Percentiles rank a stretch among this genome's conserved stretches.
Evolutionary conservation across 2,797 vertebrate genomes (phyloP).

Genomic region (Staurois parvus): DNA sequence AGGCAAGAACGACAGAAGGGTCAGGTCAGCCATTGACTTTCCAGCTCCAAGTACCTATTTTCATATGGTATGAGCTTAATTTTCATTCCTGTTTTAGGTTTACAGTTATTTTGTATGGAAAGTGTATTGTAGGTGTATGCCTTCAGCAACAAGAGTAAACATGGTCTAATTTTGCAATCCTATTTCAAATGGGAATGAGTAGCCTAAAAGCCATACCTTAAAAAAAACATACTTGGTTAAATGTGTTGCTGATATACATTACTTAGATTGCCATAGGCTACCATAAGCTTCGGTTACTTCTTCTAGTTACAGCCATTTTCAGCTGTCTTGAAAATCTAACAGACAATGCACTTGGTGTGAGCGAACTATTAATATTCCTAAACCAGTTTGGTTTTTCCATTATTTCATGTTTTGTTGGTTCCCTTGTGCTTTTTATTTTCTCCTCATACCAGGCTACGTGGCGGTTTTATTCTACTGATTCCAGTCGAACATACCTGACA

Average conservation of each 20-base stretch:
- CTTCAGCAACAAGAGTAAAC: background rate
- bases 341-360: slow-evolving; percentile 51
- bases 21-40: too few species aligned
- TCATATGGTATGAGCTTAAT: too few species aligned
- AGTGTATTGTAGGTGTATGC: background rate
- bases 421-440: slow-evolving; percentile 78
- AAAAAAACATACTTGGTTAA: background rate
- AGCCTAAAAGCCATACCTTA: background rate
- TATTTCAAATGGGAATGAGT: background rate
- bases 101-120: background rate
- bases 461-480: slow-evolving; percentile 85
- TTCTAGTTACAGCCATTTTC: background rate
- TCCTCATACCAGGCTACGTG: slow-evolving; percentile 83
- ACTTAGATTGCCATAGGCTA: background rate
- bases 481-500: slow-evolving; percentile 80
- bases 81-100: background rate
- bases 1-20: background rate
- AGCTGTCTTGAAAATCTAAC: background rate
- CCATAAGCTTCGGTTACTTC: background rate
- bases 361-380: slow-evolving; percentile 53
- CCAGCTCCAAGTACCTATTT: too few species aligned
- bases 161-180: background rate
- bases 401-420: slow-evolving; percentile 70
- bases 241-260: background rate
- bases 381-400: slow-evolving; percentile 62